phyloP scores from a whole-genome alignment of 2,888 invertebrate genomes.

The Geotrupes spiniger region DNA sequence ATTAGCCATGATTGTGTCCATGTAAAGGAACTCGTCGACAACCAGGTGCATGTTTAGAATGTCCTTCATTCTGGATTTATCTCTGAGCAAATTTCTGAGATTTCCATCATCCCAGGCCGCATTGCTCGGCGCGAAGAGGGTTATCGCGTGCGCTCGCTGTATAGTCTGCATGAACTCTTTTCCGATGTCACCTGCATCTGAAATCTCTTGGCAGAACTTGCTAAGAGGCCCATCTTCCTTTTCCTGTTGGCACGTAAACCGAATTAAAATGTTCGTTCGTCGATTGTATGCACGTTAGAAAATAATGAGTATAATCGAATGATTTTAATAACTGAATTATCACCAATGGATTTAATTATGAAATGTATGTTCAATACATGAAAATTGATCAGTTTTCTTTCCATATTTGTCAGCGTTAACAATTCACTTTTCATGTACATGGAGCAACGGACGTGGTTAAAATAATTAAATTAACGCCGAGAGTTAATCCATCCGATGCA shows the following conservation, averaged over 20 bases:
- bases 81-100: constrained; percentile 67
- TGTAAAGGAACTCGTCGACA: constrained; percentile 65
- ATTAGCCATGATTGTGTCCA: constrained; percentile 71
- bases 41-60: constrained; percentile 82
- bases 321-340: too few species aligned
- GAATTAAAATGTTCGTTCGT: too few species aligned
- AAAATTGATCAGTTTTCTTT: too few species aligned
- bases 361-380: too few species aligned
- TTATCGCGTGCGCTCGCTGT: constrained; percentile 68
- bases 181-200: constrained; percentile 65
- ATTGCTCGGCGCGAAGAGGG: constrained; percentile 87
- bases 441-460: too few species aligned
- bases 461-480: too few species aligned
- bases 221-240: constrained; percentile 73
- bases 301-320: too few species aligned
- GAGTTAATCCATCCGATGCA: too few species aligned
- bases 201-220: constrained; percentile 79
- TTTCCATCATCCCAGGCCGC: constrained; percentile 74
- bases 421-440: too few species aligned
- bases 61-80: constrained; percentile 69
- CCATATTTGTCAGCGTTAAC: too few species aligned
- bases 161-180: constrained; percentile 72
- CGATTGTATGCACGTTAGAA: too few species aligned
- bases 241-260: constrained; percentile 54
- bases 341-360: too few species aligned